Percentiles rank a stretch among this genome's conserved stretches.
Conservation (phyloP, 2,888 invertebrate species). For the Leptinotarsa tumamoca region DNA sequence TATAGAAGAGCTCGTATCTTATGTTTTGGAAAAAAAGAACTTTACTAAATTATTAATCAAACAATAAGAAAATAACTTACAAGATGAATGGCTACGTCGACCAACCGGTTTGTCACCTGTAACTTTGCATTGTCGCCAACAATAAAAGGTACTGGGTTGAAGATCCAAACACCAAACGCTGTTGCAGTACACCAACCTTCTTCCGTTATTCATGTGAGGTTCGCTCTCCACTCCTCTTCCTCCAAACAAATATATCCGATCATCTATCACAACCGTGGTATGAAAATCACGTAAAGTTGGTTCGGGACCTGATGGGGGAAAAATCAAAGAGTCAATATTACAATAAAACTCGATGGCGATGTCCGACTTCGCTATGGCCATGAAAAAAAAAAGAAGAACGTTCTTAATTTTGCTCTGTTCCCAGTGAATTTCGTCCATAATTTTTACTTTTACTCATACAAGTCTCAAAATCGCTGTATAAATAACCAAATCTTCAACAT, state of each 20-base stretch:
- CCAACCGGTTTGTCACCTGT: constrained; percentile 80
- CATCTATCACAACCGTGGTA: constrained; percentile 81
- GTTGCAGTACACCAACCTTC: constrained; percentile 83
- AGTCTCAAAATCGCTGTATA: too few relatives aligned
- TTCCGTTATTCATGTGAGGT: constrained; percentile 72
- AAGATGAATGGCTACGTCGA: constrained; percentile 91
- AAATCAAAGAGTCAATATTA: background rate
- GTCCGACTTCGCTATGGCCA: too few relatives aligned
- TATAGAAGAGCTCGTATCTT: too few relatives aligned
- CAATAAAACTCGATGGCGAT: too few relatives aligned
- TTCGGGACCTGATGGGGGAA: constrained; percentile 52
- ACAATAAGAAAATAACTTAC: constrained; percentile 69
- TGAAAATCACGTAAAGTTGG: constrained; percentile 86
- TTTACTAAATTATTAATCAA: too few relatives aligned
- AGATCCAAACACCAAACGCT: constrained; percentile 83
- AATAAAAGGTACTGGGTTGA: too few relatives aligned
- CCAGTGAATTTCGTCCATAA: too few relatives aligned
- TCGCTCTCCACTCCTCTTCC: constrained; percentile 74
- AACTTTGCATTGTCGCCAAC: constrained; percentile 76
- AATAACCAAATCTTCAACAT: too few relatives aligned
- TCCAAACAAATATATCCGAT: constrained; percentile 90
- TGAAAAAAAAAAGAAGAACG: background rate
- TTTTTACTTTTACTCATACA: too few relatives aligned
- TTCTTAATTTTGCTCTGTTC: background rate
- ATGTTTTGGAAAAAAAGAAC: too few relatives aligned